Percentiles rank a stretch among this genome's conserved stretches.
Conservation (phyloP, 2,888 invertebrate species). For the Empis livida region DNA sequence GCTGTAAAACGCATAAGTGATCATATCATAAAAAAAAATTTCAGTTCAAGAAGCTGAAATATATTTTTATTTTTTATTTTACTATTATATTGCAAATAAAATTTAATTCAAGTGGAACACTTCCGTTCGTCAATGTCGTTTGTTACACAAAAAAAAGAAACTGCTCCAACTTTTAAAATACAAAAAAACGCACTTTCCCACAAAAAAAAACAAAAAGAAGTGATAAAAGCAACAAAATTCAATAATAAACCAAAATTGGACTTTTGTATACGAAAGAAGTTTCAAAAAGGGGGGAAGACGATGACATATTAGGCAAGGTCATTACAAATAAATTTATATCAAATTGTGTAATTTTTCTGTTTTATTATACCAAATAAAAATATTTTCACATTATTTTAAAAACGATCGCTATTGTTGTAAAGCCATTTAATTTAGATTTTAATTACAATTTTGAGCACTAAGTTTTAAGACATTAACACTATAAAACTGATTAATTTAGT, state of each 20-base stretch:
- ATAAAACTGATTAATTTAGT: neutral
- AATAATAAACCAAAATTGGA: no score
- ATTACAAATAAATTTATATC: conserved; percentile 11
- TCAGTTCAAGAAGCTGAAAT: neutral
- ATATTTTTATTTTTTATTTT: no score
- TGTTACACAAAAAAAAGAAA: conserved; percentile 1
- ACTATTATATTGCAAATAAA: neutral
- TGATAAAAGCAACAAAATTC: no score
- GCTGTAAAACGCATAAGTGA: no score
- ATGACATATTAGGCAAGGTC: conserved; percentile 12
- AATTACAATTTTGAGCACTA: neutral
- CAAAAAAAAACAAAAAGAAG: neutral
- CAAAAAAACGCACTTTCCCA: conserved; percentile 10
- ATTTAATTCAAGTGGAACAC: conserved; percentile 5
- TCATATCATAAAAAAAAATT: no score
- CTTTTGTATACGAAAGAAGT: no score
- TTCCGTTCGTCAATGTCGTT: conserved; percentile 7
- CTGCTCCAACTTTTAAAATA: conserved; percentile 18
- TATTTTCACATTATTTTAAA: neutral
- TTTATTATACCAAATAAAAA: neutral
- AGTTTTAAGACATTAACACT: neutral
- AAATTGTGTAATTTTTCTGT: conserved; percentile 3
- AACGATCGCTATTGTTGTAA: neutral
- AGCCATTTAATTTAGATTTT: no score
- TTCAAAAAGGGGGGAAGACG: no score